Evolutionary conservation across 2,113 vertebrate genomes (phyloP).

Genomic region (Heloderma charlesbogerti): DNA sequence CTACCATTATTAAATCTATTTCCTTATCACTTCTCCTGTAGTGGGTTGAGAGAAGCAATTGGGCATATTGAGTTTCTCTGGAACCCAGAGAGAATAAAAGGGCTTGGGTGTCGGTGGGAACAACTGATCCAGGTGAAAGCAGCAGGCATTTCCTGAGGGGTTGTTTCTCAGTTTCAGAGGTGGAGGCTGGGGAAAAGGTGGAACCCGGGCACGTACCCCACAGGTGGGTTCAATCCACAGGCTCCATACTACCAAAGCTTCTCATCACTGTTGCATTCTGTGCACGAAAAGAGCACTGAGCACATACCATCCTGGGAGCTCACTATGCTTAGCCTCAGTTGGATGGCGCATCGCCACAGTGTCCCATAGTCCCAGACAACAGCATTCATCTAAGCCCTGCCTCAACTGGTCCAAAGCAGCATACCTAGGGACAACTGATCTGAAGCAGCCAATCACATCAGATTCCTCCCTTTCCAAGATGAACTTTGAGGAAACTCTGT

Average conservation of each 20-base stretch:
- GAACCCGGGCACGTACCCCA: too few species aligned
- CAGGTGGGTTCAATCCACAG: background rate
- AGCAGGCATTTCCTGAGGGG: too few species aligned
- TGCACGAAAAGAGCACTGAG: background rate
- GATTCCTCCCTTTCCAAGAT: conserved; percentile 38
- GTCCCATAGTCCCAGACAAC: background rate
- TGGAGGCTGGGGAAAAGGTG: too few species aligned
- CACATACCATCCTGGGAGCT: background rate
- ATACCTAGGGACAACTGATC: background rate
- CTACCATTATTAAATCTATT: too few species aligned
- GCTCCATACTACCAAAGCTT: background rate
- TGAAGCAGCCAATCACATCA: background rate
- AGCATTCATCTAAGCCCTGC: background rate
- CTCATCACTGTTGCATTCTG: background rate
- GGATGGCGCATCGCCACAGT: background rate
- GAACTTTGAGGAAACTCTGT: conserved; percentile 36
- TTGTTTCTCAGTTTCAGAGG: too few species aligned
- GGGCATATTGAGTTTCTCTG: too few species aligned
- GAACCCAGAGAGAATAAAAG: too few species aligned
- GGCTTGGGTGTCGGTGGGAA: too few species aligned
- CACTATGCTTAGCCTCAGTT: background rate
- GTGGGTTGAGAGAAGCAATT: too few species aligned
- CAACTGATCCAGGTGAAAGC: too few species aligned
- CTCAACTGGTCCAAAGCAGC: background rate
- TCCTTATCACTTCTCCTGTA: too few species aligned